Percentiles rank a stretch among this genome's conserved stretches.
These are phyloP conservation scores for Bostrychus sinensis DNA, from an alignment of 2,113 vertebrate species.

Conservation along the genomic window DNA sequence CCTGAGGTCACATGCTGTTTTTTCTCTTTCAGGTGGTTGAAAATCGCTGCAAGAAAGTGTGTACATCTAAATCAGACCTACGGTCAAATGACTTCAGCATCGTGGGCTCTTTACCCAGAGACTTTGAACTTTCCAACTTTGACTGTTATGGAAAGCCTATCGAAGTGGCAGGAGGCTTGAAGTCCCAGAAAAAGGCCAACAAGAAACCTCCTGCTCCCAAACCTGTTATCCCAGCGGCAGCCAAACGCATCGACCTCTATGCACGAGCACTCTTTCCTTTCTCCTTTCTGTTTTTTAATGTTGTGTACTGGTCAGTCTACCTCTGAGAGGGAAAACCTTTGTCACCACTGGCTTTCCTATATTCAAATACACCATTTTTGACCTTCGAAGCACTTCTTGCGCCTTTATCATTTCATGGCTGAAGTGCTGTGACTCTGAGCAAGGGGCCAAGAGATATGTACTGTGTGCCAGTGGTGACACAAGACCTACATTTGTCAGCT, in stretches of 20 bases:
- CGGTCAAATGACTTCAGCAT: constrained; percentile 98
- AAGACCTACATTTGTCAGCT: too few species aligned
- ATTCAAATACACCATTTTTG: not conserved
- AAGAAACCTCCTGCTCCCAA: constrained; percentile 94
- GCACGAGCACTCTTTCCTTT: constrained; percentile 95
- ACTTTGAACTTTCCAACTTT: constrained; percentile 99
- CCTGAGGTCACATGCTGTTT: not conserved
- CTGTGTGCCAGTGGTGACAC: too few species aligned
- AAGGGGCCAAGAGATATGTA: too few species aligned
- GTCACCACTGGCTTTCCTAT: not conserved
- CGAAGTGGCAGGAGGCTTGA: constrained; percentile 86
- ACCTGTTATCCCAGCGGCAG: constrained; percentile 94
- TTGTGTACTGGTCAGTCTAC: constrained; percentile 98
- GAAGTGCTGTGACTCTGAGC: too few species aligned
- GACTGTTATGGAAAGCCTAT: constrained; percentile 99
- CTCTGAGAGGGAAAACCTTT: constrained; percentile 71
- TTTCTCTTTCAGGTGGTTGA: constrained; percentile 86
- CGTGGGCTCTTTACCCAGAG: constrained; percentile 94
- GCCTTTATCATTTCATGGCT: not conserved
- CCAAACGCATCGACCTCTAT: constrained; percentile 95
- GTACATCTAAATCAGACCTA: constrained; percentile 96
- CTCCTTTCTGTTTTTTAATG: constrained; percentile 96
- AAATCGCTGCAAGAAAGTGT: constrained; percentile 97
- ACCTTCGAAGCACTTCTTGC: not conserved
- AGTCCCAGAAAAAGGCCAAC: constrained; percentile 90